phyloP scores from a whole-genome alignment of 2,888 invertebrate genomes.

The Leuctra nigra region DNA sequence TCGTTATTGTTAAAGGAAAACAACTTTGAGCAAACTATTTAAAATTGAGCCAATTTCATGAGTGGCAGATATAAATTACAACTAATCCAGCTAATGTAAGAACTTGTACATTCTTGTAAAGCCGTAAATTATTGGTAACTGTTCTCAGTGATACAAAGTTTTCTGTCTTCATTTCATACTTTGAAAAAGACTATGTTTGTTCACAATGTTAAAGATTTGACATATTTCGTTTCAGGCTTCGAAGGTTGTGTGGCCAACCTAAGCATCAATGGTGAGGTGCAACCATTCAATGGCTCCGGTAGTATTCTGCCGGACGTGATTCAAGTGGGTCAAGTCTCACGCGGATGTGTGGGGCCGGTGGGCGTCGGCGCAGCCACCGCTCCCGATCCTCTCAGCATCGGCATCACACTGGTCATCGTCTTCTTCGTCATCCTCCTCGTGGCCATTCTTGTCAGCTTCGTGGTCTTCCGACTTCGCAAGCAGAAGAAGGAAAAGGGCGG shows the following conservation, averaged over 20 bases:
- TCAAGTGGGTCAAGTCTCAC: slow-evolving; percentile 63
- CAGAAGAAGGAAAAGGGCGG: slow-evolving; percentile 81
- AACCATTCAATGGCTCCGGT: slow-evolving; percentile 84
- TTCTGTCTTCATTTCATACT: too few relatives aligned
- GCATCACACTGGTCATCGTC: slow-evolving; percentile 87
- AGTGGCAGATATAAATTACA: too few relatives aligned
- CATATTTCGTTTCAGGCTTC: slow-evolving; percentile 52
- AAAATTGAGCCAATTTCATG: too few relatives aligned
- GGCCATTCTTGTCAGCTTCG: slow-evolving; percentile 82
- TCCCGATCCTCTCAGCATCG: slow-evolving; percentile 84
- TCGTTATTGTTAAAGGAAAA: too few relatives aligned
- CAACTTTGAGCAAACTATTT: too few relatives aligned
- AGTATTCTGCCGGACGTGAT: slow-evolving; percentile 66
- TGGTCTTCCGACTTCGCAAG: slow-evolving; percentile 83
- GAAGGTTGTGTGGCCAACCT: slow-evolving; percentile 89
- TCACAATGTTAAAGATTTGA: too few relatives aligned
- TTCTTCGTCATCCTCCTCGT: slow-evolving; percentile 88
- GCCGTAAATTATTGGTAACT: too few relatives aligned
- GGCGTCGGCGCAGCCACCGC: slow-evolving; percentile 70
- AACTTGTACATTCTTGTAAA: too few relatives aligned
- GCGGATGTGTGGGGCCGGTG: slow-evolving; percentile 65
- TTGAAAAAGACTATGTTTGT: too few relatives aligned
- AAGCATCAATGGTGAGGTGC: slow-evolving; percentile 79
- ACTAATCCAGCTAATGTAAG: too few relatives aligned
- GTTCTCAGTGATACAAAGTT: too few relatives aligned